phyloP scores from a whole-genome alignment of 2,888 invertebrate genomes.

The Phytoseiulus persimilis region DNA sequence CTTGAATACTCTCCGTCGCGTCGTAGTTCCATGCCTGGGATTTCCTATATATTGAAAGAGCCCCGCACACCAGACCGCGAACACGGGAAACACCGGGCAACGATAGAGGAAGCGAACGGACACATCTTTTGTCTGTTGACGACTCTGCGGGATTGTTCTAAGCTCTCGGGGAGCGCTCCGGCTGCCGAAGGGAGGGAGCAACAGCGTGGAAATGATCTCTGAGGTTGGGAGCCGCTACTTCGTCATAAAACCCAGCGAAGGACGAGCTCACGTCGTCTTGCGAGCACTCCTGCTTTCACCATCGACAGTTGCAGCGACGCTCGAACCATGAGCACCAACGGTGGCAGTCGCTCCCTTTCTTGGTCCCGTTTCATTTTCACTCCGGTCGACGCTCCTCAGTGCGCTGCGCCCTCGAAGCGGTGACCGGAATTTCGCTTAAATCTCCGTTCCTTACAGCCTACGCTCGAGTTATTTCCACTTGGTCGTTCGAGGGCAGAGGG shows the following conservation, averaged over 20 bases:
- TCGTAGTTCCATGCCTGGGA: neutral
- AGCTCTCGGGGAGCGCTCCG: neutral
- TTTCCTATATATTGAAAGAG: neutral
- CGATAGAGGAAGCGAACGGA: neutral
- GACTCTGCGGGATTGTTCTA: neutral
- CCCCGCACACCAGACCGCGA: neutral
- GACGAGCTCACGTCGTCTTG: neutral
- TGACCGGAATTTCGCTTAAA: too few relatives aligned
- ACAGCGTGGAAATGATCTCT: neutral
- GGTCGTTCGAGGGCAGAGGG: too few relatives aligned
- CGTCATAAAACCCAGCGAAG: neutral
- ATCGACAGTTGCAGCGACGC: neutral
- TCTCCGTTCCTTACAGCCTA: too few relatives aligned
- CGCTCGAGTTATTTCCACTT: too few relatives aligned
- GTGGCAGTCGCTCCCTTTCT: neutral
- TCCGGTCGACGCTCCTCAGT: neutral
- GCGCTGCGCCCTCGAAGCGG: too few relatives aligned
- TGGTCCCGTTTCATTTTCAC: neutral
- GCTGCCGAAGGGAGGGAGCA: neutral
- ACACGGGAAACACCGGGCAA: neutral
- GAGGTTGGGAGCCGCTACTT: neutral
- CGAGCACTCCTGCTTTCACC: neutral
- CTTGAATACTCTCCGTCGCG: neutral
- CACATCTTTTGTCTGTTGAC: neutral
- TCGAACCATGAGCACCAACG: neutral